Base-by-base conservation (phyloP, 2,888 invertebrate genomes). In the Coleophora deauratella region DNA sequence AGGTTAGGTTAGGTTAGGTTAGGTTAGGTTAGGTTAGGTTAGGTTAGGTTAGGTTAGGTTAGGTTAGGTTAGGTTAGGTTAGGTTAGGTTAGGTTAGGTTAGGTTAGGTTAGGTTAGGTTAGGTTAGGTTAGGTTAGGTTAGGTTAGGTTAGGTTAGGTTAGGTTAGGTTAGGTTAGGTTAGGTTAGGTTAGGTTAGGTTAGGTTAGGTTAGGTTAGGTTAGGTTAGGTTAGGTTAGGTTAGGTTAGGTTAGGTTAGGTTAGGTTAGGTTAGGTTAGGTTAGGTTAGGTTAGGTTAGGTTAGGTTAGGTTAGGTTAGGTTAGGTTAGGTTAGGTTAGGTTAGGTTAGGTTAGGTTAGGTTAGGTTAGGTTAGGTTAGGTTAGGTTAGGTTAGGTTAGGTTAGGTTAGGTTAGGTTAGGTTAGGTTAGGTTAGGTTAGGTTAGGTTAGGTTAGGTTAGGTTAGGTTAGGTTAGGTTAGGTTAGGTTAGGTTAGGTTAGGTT, bases 81-180 rank as follows among this genome's bases (percentile, higher is more conserved):
- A 40, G 40, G 40, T 40, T 40, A 40, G 40, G 40, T 40, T 40
- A 40, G 40, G 40, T 40, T 40, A 40, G 40, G 40, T 40, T 40
- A 35, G 40, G 40, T n/a, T 35, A 21, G 21, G 40, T 15, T 35
- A 31, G 31, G 40, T 30, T 35, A 30, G 35, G 40, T 32, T 42
- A 37, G 37, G 41, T 36, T 41, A 37, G 37, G 41, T 36, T 41
- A 37, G 37, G 41, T 36, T 41, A 37, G 37, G 41, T 36, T 41
- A 37, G 37, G 41, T 38, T 38, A 38, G 38, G 38, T 38, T 38
- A 39, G 46, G 45, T 46, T 43, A 41, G 46, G 46, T 46, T 46
- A 41, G 45, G 43, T 50, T 39, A 47, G 49, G 47, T 50, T 45
- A 45, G 47, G 49, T 50, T 50, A 39, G 21, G 28, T 35, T 21